A percentile compares a stretch with the other conserved stretches of the same genome.
phyloP scores from a whole-genome alignment of 2,888 invertebrate species.

The Hirudinaria manillensis region DNA sequence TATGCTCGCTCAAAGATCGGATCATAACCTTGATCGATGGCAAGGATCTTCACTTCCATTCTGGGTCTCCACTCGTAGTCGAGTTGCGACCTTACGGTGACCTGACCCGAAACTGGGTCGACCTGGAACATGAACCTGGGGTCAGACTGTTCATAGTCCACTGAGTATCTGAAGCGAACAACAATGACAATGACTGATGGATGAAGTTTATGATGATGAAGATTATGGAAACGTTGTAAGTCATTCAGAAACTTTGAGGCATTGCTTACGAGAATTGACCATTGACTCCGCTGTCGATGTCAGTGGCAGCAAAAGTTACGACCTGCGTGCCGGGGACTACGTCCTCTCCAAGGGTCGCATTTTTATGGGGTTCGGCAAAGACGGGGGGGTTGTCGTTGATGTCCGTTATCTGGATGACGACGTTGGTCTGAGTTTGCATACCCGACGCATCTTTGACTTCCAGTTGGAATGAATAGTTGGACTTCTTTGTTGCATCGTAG shows the following conservation, averaged over 20 bases:
- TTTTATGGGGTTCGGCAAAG: constrained; percentile 57
- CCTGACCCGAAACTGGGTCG: constrained; percentile 33
- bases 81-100: constrained; percentile 39
- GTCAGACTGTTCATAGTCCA: constrained; percentile 40
- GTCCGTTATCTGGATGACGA: constrained; percentile 62
- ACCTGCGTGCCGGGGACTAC: constrained; percentile 80
- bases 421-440: constrained; percentile 11
- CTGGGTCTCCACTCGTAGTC: constrained; percentile 44
- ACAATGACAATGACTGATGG: not conserved
- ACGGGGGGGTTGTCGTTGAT: constrained; percentile 94
- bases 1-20: too few species aligned
- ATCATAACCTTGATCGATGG: constrained; percentile 49
- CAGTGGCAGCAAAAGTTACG: constrained; percentile 87
- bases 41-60: constrained; percentile 46
- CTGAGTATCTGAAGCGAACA: constrained; percentile 34
- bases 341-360: constrained; percentile 67
- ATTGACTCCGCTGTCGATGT: constrained; percentile 83
- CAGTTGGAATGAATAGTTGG: constrained; percentile 32
- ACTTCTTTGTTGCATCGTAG: constrained; percentile 33
- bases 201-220: not conserved
- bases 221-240: not conserved
- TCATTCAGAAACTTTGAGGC: not conserved
- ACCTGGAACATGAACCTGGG: constrained; percentile 35
- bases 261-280: constrained; percentile 46
- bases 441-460: constrained; percentile 32